These are phyloP conservation scores for Pteropus rufus DNA, from an alignment of 2,797 vertebrate species.

Conservation along the genomic window DNA sequence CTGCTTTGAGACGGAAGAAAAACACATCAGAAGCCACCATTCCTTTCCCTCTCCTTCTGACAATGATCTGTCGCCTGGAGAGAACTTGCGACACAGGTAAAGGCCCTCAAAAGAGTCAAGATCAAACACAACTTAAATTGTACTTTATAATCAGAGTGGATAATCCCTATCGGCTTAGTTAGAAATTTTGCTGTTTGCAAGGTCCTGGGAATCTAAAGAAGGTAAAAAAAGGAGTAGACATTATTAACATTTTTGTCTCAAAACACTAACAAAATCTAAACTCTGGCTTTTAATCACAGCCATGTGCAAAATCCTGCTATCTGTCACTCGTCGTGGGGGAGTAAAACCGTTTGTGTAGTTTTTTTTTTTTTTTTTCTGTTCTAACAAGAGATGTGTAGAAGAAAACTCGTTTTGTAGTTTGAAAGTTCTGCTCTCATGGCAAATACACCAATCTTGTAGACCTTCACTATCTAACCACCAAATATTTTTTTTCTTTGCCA, in stretches of 20 bases:
- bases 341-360: background rate
- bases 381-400: background rate
- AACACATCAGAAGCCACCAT: conserved; percentile 33
- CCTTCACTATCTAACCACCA: background rate
- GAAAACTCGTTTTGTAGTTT: conserved; percentile 20
- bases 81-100: conserved; percentile 47
- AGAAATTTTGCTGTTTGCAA: conserved; percentile 3
- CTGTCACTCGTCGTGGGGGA: background rate
- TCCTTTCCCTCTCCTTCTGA: background rate
- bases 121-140: conserved; percentile 26
- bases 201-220: conserved; percentile 18
- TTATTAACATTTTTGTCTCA: background rate
- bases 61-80: background rate
- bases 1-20: conserved; percentile 32
- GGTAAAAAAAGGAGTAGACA: background rate
- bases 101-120: background rate
- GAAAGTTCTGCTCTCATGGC: conserved; percentile 24
- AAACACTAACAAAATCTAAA: conserved; percentile 5
- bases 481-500: background rate
- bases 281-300: conserved; percentile 39
- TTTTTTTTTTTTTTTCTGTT: background rate
- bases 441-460: background rate
- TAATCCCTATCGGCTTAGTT: background rate
- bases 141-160: conserved; percentile 36
- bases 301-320: conserved; percentile 45